phyloP scores from a whole-genome alignment of 2,113 vertebrate species.

The Alethe castanea region DNA sequence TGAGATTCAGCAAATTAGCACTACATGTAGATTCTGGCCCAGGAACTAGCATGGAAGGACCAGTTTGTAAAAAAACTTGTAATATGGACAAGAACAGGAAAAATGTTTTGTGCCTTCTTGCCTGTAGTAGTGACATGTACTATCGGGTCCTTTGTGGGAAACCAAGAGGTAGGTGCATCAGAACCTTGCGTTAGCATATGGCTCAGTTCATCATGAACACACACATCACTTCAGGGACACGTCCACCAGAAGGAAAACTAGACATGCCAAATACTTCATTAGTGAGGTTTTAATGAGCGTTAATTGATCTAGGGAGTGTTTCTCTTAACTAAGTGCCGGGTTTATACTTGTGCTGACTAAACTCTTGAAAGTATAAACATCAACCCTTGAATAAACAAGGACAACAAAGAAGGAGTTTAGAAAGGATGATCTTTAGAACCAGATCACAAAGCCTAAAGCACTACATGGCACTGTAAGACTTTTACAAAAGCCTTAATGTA shows the following conservation, averaged over 20 bases:
- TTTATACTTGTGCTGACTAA: not conserved
- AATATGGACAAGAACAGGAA: not conserved
- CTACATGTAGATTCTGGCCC: not conserved
- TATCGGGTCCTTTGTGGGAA: not conserved
- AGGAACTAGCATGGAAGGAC: not conserved
- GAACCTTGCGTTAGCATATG: not conserved
- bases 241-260: not conserved
- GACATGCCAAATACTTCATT: rapidly evolving
- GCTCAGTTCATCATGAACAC: not conserved
- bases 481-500: not conserved
- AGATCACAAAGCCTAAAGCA: not conserved
- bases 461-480: not conserved
- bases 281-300: not conserved
- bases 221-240: not conserved
- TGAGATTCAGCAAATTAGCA: not conserved
- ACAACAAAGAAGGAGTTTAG: not conserved
- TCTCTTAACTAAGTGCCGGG: not conserved
- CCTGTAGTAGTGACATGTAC: not conserved
- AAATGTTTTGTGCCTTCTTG: not conserved
- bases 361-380: not conserved
- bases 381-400: not conserved
- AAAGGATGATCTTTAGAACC: not conserved
- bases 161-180: not conserved
- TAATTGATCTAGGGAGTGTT: not conserved
- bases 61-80: not conserved